Evolutionary conservation across 2,113 vertebrate species (phyloP), one percentile per base, ranked within the genome.

Genomic region (Axis porcinus): DNA sequence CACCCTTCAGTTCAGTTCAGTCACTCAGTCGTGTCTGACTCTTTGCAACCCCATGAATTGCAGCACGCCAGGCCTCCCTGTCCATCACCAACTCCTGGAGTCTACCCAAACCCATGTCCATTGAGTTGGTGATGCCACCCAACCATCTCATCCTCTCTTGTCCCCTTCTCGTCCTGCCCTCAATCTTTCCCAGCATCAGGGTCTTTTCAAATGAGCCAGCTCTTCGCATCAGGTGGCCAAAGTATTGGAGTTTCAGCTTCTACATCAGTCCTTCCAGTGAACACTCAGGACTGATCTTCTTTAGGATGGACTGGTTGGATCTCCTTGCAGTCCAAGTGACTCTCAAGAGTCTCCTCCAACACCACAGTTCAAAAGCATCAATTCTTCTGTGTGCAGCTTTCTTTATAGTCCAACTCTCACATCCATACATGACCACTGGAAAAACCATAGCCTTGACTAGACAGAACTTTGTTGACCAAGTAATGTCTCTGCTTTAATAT

Each of bases 21-120:
- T 64, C 1, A 0, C 30, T n/a, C 62, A 64, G 30, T 64, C 2
- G 7, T 64, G 62, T 64, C 30, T 1, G 7, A n/a, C 15, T n/a
- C 15, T 64, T 64, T 64, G 30, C 0, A 1, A 64, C 15, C 15
- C 62, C 15, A 1, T n/a, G 62, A n/a, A 64, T 7, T 7, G 1
- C 7, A 64, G 30, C 7, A 64, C 1, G 7, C 30, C 62, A 64
- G 30, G 30, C 62, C 15, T 64, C 30, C 60, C 62, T 64, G 30
- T 64, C 15, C 30, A n/a, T 64, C 62, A 64, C 62, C 30, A 64
- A 17, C 30, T n/a, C 1, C 62, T 4, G 15, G 30, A 64, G 16
- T 64, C 15, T 17, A 64, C 30, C 30, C 30, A n/a, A 17, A n/a
- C 62, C 30, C 30, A n/a, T 17, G 7, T 64, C 62, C 30, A 64